Percentiles rank a stretch among this genome's conserved stretches.
These are phyloP conservation scores for Leptopilina syphax DNA, from an alignment of 2,888 invertebrate genomes.

Conservation along the genomic window DNA sequence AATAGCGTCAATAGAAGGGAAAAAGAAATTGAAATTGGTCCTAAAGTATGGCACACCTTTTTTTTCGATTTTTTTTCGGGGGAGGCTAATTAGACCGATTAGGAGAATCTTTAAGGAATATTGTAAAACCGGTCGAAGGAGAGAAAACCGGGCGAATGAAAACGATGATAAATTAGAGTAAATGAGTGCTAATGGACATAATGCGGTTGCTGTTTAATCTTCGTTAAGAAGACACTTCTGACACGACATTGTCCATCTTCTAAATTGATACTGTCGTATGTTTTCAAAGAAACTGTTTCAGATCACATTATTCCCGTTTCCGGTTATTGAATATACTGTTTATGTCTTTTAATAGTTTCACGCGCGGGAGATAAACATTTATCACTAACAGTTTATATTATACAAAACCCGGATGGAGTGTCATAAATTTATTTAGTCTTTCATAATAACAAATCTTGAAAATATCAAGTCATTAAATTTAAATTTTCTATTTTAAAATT, in stretches of 20 bases:
- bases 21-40: conserved; percentile 13
- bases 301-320: conserved; percentile 43
- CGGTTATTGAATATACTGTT: conserved; percentile 1
- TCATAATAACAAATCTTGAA: too few species aligned
- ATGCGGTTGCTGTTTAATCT: conserved; percentile 73
- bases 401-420: too few species aligned
- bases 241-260: conserved; percentile 55
- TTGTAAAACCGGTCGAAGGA: conserved; percentile 19
- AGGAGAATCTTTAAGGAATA: conserved; percentile 6
- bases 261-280: conserved; percentile 56
- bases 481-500: too few species aligned
- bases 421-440: too few species aligned
- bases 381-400: too few species aligned
- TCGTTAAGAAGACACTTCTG: conserved; percentile 66
- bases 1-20: conserved; percentile 9
- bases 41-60: conserved; percentile 6
- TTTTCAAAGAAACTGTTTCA: conserved; percentile 60
- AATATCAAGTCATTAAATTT: too few species aligned
- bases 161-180: conserved; percentile 73
- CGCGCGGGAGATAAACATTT: not conserved
- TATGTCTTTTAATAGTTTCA: not conserved
- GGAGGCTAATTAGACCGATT: conserved; percentile 17
- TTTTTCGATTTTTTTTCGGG: not conserved
- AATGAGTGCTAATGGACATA: conserved; percentile 72
- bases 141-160: conserved; percentile 59